These are phyloP conservation scores for Aratinga solstitialis DNA, from an alignment of 2,797 vertebrate genomes.

Conservation along the genomic window DNA sequence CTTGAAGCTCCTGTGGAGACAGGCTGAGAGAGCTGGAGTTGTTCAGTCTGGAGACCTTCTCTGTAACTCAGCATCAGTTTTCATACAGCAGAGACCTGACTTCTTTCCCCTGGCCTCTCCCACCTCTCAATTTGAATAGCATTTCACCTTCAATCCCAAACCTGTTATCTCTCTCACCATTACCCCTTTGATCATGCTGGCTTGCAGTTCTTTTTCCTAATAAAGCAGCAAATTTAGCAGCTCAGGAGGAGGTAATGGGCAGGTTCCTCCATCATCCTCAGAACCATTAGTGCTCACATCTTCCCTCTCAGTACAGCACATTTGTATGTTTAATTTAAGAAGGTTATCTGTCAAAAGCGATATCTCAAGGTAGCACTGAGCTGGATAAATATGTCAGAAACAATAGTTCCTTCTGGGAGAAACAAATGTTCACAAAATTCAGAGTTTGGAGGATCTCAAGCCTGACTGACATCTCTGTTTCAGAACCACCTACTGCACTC, in stretches of 20 bases:
- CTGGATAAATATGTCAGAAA: conserved; percentile 60
- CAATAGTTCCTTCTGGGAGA: conserved; percentile 46
- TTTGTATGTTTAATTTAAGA: conserved; percentile 66
- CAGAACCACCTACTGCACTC: neutral
- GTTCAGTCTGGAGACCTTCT: neutral
- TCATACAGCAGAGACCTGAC: neutral
- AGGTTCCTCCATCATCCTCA: conserved; percentile 5
- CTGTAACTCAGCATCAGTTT: neutral
- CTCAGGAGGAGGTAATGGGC: neutral
- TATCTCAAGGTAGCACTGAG: conserved; percentile 48
- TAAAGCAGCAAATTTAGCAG: neutral
- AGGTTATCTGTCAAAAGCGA: conserved; percentile 50
- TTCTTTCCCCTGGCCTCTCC: neutral
- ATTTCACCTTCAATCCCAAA: neutral
- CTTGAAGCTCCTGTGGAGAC: neutral
- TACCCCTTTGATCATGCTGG: neutral
- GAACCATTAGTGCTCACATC: conserved; percentile 30
- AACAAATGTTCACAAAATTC: conserved; percentile 44
- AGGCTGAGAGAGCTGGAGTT: neutral
- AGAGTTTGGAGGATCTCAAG: neutral
- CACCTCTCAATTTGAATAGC: neutral
- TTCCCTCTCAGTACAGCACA: neutral
- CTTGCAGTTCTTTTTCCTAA: neutral
- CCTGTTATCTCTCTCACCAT: neutral
- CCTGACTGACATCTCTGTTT: neutral